Evolutionary conservation across 1,140 invertebrate genomes (phyloP), one percentile per base, ranked within the genome.

Genomic region (Atta cephalotes): DNA sequence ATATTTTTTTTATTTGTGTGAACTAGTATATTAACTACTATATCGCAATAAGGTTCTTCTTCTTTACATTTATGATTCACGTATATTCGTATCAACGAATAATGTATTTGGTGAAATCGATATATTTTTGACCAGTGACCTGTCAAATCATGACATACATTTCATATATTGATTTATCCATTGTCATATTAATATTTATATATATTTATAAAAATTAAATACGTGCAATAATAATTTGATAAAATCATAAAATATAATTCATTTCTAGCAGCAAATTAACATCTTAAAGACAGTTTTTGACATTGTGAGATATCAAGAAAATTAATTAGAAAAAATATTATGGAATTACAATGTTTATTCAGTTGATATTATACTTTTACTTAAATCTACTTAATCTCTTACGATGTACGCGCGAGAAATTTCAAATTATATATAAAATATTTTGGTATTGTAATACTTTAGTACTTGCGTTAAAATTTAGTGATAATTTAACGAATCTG

Each of bases 41-140:
- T 21, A 12, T 35, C 39, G 25, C 35, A 25, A 39, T 39, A 39
- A 77, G n/a, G 3, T 39, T n/a, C 10, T 63, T 49, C 31, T 45
- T 45, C 5, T 79, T 51, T 66, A 18, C 18, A 65, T 80, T 80
- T 65, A 79, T 65, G 45, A 79, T 79, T 77, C 60, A 62, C 21
- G 74, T 18, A 35, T 31, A 35, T 53, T 53, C 18, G 45, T 53
- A 65, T 53, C 39, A 65, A 18, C 62, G 62, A 65, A 79, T 78
- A 63, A 78, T 66, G 25, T 79, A n/a, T 3, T 14, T 49, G 5
- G 45, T 53, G 62, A 79, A 79, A 35, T 66, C 62, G 62, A 66
- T 66, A 80, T 18, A n/a, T 12, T 35, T 66, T n/a, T 39, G 25
- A 66, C 28, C 77, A 80, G 49, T 56, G 62, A 58, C 49, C 56